Evolutionary conservation across 2,888 invertebrate species (phyloP).

Genomic region (Oscheius sp.): DNA sequence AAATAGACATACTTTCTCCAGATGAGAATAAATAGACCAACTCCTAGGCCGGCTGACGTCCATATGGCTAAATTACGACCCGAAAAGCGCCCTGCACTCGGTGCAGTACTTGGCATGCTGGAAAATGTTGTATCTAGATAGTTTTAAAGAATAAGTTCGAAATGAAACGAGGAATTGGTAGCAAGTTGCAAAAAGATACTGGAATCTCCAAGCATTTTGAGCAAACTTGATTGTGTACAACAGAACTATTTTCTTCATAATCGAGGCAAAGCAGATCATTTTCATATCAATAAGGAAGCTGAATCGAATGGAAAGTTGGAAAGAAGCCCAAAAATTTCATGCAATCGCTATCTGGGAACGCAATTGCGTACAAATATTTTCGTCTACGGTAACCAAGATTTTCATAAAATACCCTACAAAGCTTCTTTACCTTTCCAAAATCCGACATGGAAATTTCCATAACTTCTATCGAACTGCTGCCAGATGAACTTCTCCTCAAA

Average conservation of each 20-base stretch:
- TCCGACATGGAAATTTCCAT: too few species aligned
- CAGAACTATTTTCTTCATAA: too few species aligned
- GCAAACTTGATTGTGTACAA: too few species aligned
- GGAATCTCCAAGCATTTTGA: too few species aligned
- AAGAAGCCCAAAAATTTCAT: neutral
- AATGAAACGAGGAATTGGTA: too few species aligned
- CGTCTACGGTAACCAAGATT: too few species aligned
- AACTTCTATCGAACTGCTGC: neutral
- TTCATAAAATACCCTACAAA: too few species aligned
- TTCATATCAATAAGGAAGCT: too few species aligned
- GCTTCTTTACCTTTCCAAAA: too few species aligned
- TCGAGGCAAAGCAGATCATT: too few species aligned
- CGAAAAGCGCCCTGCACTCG: neutral
- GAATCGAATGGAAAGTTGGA: neutral
- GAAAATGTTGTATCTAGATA: neutral
- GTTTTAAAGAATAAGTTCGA: too few species aligned
- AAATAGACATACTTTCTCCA: constrained; percentile 15
- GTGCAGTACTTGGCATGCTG: constrained; percentile 4
- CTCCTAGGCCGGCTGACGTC: constrained; percentile 17
- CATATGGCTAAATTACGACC: neutral
- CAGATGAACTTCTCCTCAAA: constrained; percentile 5
- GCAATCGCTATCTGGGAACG: neutral
- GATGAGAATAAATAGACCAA: constrained; percentile 14
- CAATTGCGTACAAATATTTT: neutral
- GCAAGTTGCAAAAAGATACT: too few species aligned